These are phyloP conservation scores for Sclerurus mexicanus DNA, from an alignment of 2,113 vertebrate genomes.

Conservation along the genomic window DNA sequence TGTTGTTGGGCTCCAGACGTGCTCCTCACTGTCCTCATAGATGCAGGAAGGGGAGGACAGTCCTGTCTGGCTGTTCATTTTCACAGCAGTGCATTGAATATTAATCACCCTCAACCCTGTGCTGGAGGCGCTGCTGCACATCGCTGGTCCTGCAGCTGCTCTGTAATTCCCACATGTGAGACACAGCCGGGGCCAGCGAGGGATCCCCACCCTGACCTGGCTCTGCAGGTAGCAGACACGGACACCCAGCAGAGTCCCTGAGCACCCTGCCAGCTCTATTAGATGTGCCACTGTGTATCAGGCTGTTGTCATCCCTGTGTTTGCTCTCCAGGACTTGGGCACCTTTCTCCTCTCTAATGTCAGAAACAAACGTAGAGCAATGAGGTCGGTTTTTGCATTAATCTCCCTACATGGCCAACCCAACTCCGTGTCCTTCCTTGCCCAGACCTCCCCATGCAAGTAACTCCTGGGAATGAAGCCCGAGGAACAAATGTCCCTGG, in stretches of 20 bases:
- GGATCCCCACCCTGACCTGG: neutral
- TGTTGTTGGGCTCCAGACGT: neutral
- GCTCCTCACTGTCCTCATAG: neutral
- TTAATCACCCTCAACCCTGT: neutral
- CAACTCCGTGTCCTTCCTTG: rapidly evolving
- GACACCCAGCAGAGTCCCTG: neutral
- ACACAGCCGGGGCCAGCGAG: rapidly evolving
- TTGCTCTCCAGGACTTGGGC: neutral
- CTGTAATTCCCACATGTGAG: neutral
- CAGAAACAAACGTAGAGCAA: rapidly evolving
- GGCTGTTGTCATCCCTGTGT: neutral
- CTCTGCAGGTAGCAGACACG: neutral
- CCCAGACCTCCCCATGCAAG: too few species aligned
- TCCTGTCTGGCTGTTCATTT: neutral
- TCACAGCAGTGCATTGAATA: constrained; percentile 28
- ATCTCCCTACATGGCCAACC: rapidly evolving
- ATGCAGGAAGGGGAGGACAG: neutral
- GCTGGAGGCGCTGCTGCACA: neutral
- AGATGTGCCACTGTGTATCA: neutral
- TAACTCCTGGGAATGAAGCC: neutral
- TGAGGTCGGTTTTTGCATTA: rapidly evolving
- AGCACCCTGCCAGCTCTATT: neutral
- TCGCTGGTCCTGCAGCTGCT: neutral
- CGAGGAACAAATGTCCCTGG: neutral
- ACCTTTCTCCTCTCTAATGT: neutral